Percentiles rank a stretch among this genome's conserved stretches.
Evolutionary conservation across 2,113 vertebrate species (phyloP).

Genomic region (Alaudala cheleensis): DNA sequence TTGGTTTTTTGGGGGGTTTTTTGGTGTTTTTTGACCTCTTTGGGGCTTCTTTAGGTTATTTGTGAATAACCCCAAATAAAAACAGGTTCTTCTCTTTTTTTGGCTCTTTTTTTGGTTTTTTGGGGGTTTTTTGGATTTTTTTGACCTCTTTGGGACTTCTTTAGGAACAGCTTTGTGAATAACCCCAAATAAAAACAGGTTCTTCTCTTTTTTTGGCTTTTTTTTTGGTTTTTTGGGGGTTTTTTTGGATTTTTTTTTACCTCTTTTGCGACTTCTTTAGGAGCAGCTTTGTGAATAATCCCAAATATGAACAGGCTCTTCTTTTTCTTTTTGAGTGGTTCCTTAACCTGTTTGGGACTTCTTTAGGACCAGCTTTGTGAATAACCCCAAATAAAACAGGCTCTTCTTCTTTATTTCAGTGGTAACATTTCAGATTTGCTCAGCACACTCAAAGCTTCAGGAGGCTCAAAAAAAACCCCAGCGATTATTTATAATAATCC

Average conservation of each 20-base stretch:
- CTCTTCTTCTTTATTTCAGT: background rate
- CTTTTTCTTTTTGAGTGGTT: too few relatives aligned
- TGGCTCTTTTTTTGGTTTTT: too few relatives aligned
- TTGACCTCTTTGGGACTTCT: background rate
- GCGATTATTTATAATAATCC: background rate
- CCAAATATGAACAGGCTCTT: background rate
- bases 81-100: too few relatives aligned
- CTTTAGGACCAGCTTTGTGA: background rate
- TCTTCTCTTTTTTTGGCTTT: background rate
- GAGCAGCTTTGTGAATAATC: background rate
- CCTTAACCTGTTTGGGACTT: background rate
- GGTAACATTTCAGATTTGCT: background rate
- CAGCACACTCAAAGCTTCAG: background rate
- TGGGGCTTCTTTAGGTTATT: too few relatives aligned
- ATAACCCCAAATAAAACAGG: background rate
- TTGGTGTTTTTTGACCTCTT: too few relatives aligned
- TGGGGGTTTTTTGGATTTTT: too few relatives aligned
- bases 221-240: too few relatives aligned
- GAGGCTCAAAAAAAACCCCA: background rate
- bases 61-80: too few relatives aligned
- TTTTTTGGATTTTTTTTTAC: background rate
- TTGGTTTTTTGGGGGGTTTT: too few relatives aligned
- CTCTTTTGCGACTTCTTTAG: background rate
- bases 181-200: background rate
- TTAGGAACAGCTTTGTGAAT: background rate